Evolutionary conservation across 2,797 vertebrate genomes (phyloP).

Genomic region (Gymnoscopelus braueri): DNA sequence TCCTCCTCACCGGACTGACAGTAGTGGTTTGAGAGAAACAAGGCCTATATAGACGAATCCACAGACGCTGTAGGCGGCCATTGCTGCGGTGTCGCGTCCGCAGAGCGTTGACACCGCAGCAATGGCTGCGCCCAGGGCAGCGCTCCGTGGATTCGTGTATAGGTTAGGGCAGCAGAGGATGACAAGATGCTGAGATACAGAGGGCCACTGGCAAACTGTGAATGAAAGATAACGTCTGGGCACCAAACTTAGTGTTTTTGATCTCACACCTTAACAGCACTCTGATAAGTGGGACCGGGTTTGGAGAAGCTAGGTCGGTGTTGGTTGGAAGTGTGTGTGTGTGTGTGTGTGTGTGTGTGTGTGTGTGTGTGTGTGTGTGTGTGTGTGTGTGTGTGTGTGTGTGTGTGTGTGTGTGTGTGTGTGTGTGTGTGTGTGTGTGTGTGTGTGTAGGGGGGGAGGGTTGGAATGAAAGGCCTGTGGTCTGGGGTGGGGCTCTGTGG

Average conservation of each 20-base stretch:
- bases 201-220: neutral
- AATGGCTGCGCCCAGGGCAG: too few species aligned
- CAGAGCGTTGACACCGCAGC: too few species aligned
- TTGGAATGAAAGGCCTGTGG: slow-evolving; percentile 29
- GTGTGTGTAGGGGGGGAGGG: neutral
- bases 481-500: slow-evolving; percentile 37
- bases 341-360: neutral
- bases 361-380: neutral
- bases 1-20: slow-evolving; percentile 5
- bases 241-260: too few species aligned
- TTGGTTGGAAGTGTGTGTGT: slow-evolving; percentile 10
- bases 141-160: too few species aligned
- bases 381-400: neutral
- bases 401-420: neutral
- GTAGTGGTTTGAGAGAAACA: slow-evolving; percentile 2
- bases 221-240: neutral
- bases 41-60: too few species aligned
- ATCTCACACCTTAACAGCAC: neutral
- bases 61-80: too few species aligned
- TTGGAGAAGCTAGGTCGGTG: slow-evolving; percentile 24
- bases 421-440: neutral
- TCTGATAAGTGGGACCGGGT: neutral
- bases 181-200: too few species aligned
- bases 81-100: too few species aligned
- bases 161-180: too few species aligned